Evolutionary conservation across 2,113 vertebrate species (phyloP).

Genomic region (Pedetes capensis): DNA sequence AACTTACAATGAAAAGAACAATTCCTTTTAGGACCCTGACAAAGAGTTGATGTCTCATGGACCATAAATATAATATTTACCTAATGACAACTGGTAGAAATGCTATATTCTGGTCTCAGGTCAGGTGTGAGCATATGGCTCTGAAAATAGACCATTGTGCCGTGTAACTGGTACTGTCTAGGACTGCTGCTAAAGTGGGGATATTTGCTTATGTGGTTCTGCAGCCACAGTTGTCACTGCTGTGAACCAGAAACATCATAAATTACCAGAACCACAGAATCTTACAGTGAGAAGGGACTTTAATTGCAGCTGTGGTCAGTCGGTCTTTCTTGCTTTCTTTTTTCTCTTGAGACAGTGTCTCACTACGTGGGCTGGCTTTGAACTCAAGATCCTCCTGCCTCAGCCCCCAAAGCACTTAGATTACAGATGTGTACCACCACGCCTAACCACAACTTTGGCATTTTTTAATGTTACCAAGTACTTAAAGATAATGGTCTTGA

Average conservation of each 20-base stretch:
- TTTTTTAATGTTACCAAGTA: neutral
- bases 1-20: neutral
- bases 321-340: too few relatives aligned
- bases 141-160: neutral
- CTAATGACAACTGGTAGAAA: neutral
- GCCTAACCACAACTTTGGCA: neutral
- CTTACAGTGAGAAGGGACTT: neutral
- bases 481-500: neutral
- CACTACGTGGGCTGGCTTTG: too few relatives aligned
- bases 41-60: neutral
- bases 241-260: neutral
- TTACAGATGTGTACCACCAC: too few relatives aligned
- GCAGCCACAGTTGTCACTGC: too few relatives aligned
- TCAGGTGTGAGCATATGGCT: neutral
- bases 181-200: neutral
- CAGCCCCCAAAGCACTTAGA: too few relatives aligned
- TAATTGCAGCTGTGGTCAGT: too few relatives aligned
- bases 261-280: neutral
- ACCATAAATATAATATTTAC: neutral
- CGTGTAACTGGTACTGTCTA: fast-evolving
- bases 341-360: neutral
- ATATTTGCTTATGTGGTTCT: neutral
- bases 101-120: neutral
- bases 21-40: neutral
- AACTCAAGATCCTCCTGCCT: too few relatives aligned